These are phyloP conservation scores for Galaxea fascicularis DNA, from an alignment of 92 coral and sea anemone genomes.

Conservation along the genomic window DNA sequence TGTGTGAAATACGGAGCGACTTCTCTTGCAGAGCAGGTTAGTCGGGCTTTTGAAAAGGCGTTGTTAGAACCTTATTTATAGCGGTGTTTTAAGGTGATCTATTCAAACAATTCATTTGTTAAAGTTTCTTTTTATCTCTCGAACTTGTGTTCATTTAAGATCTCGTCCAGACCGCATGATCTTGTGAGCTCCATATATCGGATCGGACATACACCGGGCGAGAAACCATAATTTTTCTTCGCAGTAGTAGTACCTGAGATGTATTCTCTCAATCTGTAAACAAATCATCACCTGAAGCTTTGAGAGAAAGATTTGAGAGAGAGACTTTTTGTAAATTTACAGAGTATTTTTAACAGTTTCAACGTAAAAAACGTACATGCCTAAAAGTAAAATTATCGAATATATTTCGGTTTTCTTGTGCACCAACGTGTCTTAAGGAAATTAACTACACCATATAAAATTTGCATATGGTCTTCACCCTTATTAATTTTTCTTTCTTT, in stretches of 20 bases:
- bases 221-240: too few species aligned
- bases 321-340: too few species aligned
- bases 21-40: background rate
- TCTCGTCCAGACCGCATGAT: too few species aligned
- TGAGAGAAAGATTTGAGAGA: too few species aligned
- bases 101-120: background rate
- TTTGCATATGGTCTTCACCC: conserved; percentile 24
- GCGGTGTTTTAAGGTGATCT: background rate
- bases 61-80: background rate
- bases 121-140: background rate
- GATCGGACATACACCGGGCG: too few species aligned
- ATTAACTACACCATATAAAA: background rate
- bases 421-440: background rate
- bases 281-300: too few species aligned
- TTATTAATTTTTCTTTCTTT: background rate
- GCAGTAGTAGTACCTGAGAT: too few species aligned
- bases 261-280: too few species aligned
- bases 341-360: too few species aligned
- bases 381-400: too few species aligned
- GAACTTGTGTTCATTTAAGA: background rate
- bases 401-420: background rate
- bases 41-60: background rate
- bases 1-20: background rate
- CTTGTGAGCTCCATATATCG: too few species aligned
- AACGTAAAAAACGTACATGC: too few species aligned